These are phyloP conservation scores for Drosophila virilis DNA, from an alignment of 1,140 invertebrate species.

Conservation along the genomic window DNA sequence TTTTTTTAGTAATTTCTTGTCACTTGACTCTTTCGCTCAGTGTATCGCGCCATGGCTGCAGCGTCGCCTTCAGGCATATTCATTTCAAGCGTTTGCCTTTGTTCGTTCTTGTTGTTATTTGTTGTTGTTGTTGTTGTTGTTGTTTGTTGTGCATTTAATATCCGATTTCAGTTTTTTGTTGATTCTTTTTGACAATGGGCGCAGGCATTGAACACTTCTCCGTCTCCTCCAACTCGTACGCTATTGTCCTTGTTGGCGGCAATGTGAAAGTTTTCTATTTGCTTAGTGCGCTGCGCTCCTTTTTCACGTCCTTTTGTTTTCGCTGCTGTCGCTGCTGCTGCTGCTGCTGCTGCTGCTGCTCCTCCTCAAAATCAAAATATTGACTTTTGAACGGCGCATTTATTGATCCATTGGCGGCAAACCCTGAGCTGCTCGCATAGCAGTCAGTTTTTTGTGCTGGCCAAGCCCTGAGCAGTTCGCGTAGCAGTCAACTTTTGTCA, in stretches of 20 bases:
- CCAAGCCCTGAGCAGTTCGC: background rate
- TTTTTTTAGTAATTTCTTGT: background rate
- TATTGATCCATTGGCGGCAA: constrained; percentile 52
- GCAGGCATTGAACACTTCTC: constrained; percentile 53
- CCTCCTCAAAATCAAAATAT: constrained; percentile 70
- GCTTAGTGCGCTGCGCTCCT: constrained; percentile 55
- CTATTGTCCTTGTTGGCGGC: constrained; percentile 47
- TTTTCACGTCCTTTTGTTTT: constrained; percentile 57
- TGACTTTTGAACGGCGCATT: constrained; percentile 69
- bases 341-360: too few relatives aligned
- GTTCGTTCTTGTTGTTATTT: constrained; percentile 42
- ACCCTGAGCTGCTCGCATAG: constrained; percentile 1
- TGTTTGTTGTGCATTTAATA: constrained; percentile 74
- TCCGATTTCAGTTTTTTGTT: constrained; percentile 77
- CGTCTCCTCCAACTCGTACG: constrained; percentile 1
- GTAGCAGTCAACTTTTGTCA: constrained; percentile 8
- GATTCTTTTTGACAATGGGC: constrained; percentile 59
- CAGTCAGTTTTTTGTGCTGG: constrained; percentile 20
- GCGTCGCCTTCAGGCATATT: constrained; percentile 31
- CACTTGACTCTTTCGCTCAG: constrained; percentile 13
- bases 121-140: constrained; percentile 36
- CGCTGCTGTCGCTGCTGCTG: constrained; percentile 10
- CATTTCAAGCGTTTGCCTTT: constrained; percentile 51
- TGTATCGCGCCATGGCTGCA: constrained; percentile 26
- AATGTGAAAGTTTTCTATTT: constrained; percentile 69